phyloP scores from a whole-genome alignment of 2,113 vertebrate species.

The Lichenostomus cassidix region DNA sequence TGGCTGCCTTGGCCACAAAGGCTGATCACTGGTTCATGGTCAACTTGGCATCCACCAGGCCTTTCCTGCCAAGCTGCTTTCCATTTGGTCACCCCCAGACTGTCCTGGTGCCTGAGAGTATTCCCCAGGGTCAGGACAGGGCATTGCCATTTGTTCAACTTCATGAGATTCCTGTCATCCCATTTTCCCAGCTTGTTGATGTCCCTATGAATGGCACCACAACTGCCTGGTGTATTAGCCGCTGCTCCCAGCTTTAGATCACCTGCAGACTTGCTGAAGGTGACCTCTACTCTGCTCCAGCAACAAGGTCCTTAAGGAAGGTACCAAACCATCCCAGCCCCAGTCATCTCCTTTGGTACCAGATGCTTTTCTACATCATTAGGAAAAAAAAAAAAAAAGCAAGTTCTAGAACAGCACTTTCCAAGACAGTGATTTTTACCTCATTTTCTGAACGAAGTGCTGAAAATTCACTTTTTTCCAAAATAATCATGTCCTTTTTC shows the following conservation, averaged over 20 bases:
- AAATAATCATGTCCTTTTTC: slow-evolving; percentile 98
- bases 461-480: slow-evolving; percentile 98
- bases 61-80: not conserved
- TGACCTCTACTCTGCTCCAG: not conserved
- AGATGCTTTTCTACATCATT: not conserved
- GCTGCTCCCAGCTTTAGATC: not conserved
- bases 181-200: not conserved
- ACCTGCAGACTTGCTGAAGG: not conserved
- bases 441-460: slow-evolving; percentile 90
- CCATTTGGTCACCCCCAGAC: not conserved
- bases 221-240: not conserved
- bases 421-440: slow-evolving; percentile 69
- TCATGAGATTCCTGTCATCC: not conserved
- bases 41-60: not conserved
- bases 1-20: not conserved
- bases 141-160: not conserved
- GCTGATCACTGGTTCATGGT: not conserved
- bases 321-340: not conserved
- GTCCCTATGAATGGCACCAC: not conserved
- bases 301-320: not conserved
- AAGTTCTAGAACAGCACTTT: not conserved
- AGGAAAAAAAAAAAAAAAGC: not conserved
- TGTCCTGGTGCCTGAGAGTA: not conserved
- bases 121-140: not conserved
- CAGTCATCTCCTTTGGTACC: not conserved